phyloP scores from a whole-genome alignment of 1,140 invertebrate genomes.

The Tribolium madens region DNA sequence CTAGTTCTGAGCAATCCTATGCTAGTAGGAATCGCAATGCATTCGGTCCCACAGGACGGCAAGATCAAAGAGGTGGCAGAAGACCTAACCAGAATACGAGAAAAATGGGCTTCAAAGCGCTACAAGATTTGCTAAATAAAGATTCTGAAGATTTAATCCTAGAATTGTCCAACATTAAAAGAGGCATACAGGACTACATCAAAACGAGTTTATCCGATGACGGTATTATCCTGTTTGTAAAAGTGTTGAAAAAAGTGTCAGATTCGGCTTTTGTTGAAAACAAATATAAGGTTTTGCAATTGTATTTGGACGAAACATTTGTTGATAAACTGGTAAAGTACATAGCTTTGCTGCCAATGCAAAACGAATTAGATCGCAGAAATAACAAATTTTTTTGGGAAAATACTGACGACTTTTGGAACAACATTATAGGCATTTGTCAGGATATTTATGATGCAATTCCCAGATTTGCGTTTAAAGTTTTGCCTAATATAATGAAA shows the following conservation, averaged over 20 bases:
- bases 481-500: constrained; percentile 64
- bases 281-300: constrained; percentile 38
- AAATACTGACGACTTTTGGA: constrained; percentile 51
- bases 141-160: constrained; percentile 10
- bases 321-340: constrained; percentile 45
- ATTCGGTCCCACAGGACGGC: background rate
- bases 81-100: background rate
- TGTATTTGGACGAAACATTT: constrained; percentile 46
- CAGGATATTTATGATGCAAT: constrained; percentile 5
- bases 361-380: constrained; percentile 31
- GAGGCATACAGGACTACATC: background rate
- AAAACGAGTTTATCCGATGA: constrained; percentile 23
- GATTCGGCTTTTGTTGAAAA: constrained; percentile 40
- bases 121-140: background rate
- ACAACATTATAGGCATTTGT: constrained; percentile 37
- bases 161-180: background rate
- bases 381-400: constrained; percentile 50
- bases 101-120: background rate
- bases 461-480: constrained; percentile 58
- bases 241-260: constrained; percentile 46
- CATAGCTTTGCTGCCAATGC: constrained; percentile 43
- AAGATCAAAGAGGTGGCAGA: background rate
- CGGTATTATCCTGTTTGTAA: constrained; percentile 48
- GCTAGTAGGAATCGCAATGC: background rate
- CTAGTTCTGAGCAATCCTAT: background rate